Conservation (phyloP, 1,140 invertebrate species). For the Hylyphantes graminicola region DNA sequence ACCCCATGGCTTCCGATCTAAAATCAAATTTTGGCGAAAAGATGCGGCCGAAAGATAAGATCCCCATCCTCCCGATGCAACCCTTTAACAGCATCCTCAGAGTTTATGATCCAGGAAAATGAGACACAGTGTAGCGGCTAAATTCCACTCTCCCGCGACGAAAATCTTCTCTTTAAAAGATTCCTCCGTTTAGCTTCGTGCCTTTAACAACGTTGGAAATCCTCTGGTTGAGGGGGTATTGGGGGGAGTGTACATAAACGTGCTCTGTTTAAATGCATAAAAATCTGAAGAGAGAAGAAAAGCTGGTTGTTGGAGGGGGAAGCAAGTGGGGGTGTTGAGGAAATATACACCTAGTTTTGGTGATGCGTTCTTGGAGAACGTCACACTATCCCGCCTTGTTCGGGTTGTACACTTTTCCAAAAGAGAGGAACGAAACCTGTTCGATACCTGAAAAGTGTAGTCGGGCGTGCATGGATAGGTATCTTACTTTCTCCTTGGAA, state of each 20-base stretch:
- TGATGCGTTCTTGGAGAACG: too few relatives aligned
- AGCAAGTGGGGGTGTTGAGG: neutral
- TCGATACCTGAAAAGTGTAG: too few relatives aligned
- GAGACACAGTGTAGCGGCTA: conserved; percentile 56
- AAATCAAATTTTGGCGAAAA: neutral
- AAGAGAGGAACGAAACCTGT: too few relatives aligned
- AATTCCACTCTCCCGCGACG: conserved; percentile 35
- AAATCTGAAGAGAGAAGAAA: conserved; percentile 41
- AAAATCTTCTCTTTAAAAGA: conserved; percentile 42
- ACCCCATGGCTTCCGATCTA: neutral
- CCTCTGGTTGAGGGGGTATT: neutral
- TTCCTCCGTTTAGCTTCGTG: conserved; percentile 13
- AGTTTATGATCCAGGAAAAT: conserved; percentile 60
- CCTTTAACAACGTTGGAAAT: conserved; percentile 50
- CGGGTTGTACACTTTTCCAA: too few relatives aligned
- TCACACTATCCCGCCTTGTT: too few relatives aligned
- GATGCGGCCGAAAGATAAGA: neutral
- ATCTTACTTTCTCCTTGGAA: too few relatives aligned
- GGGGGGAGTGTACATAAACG: conserved; percentile 39
- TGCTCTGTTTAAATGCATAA: conserved; percentile 61
- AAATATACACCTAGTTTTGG: too few relatives aligned
- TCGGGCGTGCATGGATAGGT: too few relatives aligned
- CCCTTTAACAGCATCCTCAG: conserved; percentile 30
- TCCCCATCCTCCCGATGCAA: conserved; percentile 8
- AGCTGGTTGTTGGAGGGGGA: conserved; percentile 11